Evolutionary conservation across 1,140 invertebrate genomes (phyloP).

Genomic region (Drosophila novamexicana): DNA sequence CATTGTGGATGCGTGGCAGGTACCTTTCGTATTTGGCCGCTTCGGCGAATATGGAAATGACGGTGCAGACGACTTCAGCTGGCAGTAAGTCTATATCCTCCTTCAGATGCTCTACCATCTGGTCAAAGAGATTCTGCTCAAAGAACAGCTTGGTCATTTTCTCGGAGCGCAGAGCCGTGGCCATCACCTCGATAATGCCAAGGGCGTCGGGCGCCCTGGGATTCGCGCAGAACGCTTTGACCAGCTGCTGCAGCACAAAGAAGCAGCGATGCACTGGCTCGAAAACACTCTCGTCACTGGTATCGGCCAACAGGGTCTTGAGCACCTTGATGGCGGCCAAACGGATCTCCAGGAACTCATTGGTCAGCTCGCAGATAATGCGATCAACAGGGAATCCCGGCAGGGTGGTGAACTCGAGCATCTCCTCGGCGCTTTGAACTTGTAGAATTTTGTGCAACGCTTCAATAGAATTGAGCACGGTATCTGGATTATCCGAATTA

Average conservation of each 20-base stretch:
- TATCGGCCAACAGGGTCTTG: slow-evolving; percentile 61
- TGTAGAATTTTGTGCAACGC: slow-evolving; percentile 65
- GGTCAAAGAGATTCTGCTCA: slow-evolving; percentile 76
- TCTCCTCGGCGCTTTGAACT: slow-evolving; percentile 54
- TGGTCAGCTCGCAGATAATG: slow-evolving; percentile 71
- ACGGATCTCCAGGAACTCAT: slow-evolving; percentile 67
- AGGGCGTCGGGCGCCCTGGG: slow-evolving; percentile 40
- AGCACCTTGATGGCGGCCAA: slow-evolving; percentile 59
- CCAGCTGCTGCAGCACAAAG: slow-evolving; percentile 68
- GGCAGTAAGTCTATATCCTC: slow-evolving; percentile 29
- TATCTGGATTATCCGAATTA: slow-evolving; percentile 71
- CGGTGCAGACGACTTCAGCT: slow-evolving; percentile 51
- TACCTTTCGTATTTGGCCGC: slow-evolving; percentile 63
- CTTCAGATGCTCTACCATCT: slow-evolving; percentile 54
- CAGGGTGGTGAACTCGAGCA: slow-evolving; percentile 54
- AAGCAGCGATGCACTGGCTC: slow-evolving; percentile 50
- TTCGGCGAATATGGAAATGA: slow-evolving; percentile 72
- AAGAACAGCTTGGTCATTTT: slow-evolving; percentile 78
- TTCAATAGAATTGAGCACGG: slow-evolving; percentile 65
- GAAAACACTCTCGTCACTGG: slow-evolving; percentile 56
- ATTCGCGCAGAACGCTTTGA: slow-evolving; percentile 60
- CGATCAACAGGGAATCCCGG: slow-evolving; percentile 68
- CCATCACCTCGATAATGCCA: slow-evolving; percentile 67
- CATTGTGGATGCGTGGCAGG: slow-evolving; percentile 53
- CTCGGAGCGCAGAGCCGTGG: slow-evolving; percentile 70